Evolutionary conservation across 2,797 vertebrate genomes (phyloP).

Genomic region (Parambassis ranga): DNA sequence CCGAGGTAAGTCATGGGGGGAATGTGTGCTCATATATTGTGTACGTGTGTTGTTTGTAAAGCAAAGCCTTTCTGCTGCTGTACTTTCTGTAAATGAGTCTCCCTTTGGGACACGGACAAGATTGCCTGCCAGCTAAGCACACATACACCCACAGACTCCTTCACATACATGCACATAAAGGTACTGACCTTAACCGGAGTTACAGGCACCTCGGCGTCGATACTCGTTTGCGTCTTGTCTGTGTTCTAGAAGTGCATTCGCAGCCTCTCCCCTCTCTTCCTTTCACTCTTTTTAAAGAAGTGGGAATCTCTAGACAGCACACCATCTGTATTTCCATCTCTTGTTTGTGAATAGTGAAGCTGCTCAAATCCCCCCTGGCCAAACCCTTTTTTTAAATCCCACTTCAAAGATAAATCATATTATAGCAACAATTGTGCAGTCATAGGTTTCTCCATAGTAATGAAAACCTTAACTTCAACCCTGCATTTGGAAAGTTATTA

Average conservation of each 20-base stretch:
- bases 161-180: conserved; percentile 23
- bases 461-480: conserved; percentile 48
- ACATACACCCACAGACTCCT: conserved; percentile 2
- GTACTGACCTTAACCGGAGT: conserved; percentile 37
- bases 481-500: conserved; percentile 28
- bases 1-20: conserved; percentile 82
- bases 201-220: conserved; percentile 43
- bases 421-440: conserved; percentile 51
- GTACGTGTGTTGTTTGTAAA: conserved; percentile 57
- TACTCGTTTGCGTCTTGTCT: conserved; percentile 34
- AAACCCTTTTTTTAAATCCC: conserved; percentile 49
- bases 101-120: conserved; percentile 48
- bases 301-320: conserved; percentile 32
- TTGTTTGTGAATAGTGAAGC: conserved; percentile 40
- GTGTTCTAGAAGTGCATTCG: conserved; percentile 6
- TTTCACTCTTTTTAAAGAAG: conserved; percentile 24
- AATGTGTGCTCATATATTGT: conserved; percentile 23
- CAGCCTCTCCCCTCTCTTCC: not conserved
- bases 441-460: conserved; percentile 26
- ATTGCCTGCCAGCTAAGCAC: conserved; percentile 48
- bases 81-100: conserved; percentile 59
- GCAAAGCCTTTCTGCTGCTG: conserved; percentile 37
- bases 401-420: conserved; percentile 58
- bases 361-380: conserved; percentile 32
- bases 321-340: conserved; percentile 31